Evolutionary conservation across 1,140 invertebrate species (phyloP), one percentile per base, ranked within the genome.

Genomic region (Drosophila leontia): DNA sequence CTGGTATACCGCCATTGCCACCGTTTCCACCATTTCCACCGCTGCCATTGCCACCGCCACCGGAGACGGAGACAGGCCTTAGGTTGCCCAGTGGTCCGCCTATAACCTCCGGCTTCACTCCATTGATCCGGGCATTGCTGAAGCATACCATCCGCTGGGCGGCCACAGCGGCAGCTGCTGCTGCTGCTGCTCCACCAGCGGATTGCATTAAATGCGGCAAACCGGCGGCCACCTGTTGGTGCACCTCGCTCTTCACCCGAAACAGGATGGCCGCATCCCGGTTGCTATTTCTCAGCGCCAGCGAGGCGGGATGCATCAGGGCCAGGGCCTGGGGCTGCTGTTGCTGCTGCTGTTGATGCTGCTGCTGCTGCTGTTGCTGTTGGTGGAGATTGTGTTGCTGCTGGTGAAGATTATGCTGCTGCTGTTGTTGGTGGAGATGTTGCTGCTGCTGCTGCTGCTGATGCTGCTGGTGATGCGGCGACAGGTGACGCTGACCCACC

Each of bases 81-180:
- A 95, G 94, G 41, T 95, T 95, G 15, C 85, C 94, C 63, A 95
- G 94, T 64, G 95, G 95, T 12, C 96, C 96, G 13, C 96, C 95
- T 61, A 96, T 96, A n/a, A 96, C 94, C 92, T 96, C 96, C 35
- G 96, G 96, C 75, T 96, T 96, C n/a, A 96, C 96, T 44, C 96
- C 96, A 86, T 96, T 96, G 56, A 96, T 95, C 39, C 95, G 93
- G 34, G 94, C 93, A 78, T 95, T 94, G 45, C 94, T 93, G 50
- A 95, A 93, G 95, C 95, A 95, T n/a, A 95, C 83, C 87, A 94
- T 94, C 23, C 93, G 93, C 74, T 94, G 94, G 32, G 85, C 92
- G 1, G 86, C 87, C 23, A 90, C 87, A 1, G 88, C 88, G 3
- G 91, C 91, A 0, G 90, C 91, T 0, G 87, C 84, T 19, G 91